Percentiles rank a stretch among this genome's conserved stretches.
Conservation (phyloP, 2,113 vertebrate genomes). For the Sterna hirundo region DNA sequence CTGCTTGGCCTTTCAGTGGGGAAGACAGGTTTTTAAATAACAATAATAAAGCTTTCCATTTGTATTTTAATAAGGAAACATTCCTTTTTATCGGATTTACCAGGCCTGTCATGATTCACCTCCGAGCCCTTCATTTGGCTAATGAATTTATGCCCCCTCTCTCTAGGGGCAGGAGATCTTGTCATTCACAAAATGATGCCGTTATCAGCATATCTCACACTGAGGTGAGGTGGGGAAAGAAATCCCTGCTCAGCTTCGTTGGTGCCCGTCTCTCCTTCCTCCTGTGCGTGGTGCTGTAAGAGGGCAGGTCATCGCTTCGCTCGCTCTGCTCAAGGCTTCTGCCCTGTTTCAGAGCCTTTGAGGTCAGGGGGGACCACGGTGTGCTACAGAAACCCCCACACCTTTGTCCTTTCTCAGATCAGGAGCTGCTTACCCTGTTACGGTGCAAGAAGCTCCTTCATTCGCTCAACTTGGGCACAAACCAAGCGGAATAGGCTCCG, state of each 20-base stretch:
- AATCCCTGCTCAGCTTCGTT: background rate
- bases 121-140: background rate
- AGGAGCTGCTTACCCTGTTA: background rate
- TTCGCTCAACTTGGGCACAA: background rate
- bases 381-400: background rate
- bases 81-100: conserved; percentile 26
- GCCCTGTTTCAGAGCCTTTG: background rate
- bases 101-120: conserved; percentile 14
- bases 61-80: conserved; percentile 35
- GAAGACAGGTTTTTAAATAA: background rate
- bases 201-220: background rate
- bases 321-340: background rate
- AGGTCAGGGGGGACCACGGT: background rate
- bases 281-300: background rate
- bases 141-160: conserved; percentile 28
- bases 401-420: background rate
- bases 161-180: conserved; percentile 1
- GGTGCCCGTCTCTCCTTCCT: background rate
- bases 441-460: background rate
- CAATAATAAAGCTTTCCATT: background rate
- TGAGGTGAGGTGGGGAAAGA: background rate
- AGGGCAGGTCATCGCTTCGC: background rate
- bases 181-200: conserved; percentile 24
- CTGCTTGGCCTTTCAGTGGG: background rate
- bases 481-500: rapidly evolving